A percentile compares a stretch with the other conserved stretches of the same genome.
phyloP scores from a whole-genome alignment of 2,888 invertebrate species.

The Atrina japonica region DNA sequence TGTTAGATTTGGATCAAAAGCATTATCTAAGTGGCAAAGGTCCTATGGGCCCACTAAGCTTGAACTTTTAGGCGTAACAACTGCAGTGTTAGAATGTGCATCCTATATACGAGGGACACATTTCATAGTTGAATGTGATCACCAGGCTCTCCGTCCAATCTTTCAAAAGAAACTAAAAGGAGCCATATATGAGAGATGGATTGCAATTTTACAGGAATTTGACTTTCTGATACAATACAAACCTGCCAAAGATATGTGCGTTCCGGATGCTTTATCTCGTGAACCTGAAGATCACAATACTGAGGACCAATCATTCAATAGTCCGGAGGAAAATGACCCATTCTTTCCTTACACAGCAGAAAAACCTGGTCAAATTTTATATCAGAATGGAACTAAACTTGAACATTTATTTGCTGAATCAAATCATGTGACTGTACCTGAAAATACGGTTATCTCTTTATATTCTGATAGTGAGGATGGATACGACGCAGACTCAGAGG shows the following conservation, averaged over 20 bases:
- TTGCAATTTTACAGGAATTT: conserved; percentile 35
- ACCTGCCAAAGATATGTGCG: conserved; percentile 31
- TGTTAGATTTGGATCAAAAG: conserved; percentile 33
- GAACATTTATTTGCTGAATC: background rate
- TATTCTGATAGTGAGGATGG: conserved; percentile 2
- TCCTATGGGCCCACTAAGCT: conserved; percentile 38
- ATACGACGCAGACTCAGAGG: conserved; percentile 29
- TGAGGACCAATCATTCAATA: conserved; percentile 6
- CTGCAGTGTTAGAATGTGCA: conserved; percentile 33
- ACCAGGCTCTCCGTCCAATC: conserved; percentile 28
- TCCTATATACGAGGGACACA: conserved; percentile 31
- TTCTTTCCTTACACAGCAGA: conserved; percentile 29
- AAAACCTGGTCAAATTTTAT: conserved; percentile 2
- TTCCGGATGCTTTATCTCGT: conserved; percentile 31
- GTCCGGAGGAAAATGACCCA: conserved; percentile 26
- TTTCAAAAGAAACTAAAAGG: conserved; percentile 40
- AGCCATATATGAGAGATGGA: conserved; percentile 35
- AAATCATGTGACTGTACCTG: background rate
- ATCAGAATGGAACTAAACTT: conserved; percentile 1
- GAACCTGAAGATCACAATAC: conserved; percentile 6
- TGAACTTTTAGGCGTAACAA: conserved; percentile 32
- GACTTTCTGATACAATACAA: conserved; percentile 34
- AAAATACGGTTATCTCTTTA: background rate
- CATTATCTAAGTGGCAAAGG: conserved; percentile 29
- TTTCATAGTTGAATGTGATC: conserved; percentile 42